Evolutionary conservation across 2,888 invertebrate genomes (phyloP), one percentile per base, ranked within the genome.

Genomic region (Drosophila prolongata): DNA sequence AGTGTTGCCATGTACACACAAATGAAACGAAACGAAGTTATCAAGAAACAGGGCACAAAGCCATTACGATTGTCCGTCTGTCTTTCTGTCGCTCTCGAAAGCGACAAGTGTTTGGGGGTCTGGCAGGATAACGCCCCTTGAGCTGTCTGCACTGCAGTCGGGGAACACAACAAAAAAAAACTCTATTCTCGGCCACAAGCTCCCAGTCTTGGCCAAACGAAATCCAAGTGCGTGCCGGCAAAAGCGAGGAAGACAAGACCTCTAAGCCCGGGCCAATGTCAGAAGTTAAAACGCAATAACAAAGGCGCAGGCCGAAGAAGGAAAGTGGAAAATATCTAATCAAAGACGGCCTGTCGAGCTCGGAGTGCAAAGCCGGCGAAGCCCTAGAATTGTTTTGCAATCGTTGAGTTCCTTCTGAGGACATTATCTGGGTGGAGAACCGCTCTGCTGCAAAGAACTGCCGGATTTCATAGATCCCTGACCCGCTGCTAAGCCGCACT

Each of bases 301-400:
- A 38, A 54, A 55, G 53, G 55, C 67, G 47, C 59, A 53, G 69
- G 73, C 54, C 56, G 47, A 78, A 69, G 76, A 74, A 79, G 76
- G 76, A 79, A 82, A 85, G 82, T 82, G 86, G 70, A 74, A 86
- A 86, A 80, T 83, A 80, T 77, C 78, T 86, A 83, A 84, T 84
- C 84, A 84, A 80, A 79, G 80, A 58, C 70, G 53, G 69, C 65
- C 52, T 59, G 61, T 30, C 47, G 57, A 57, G 53, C 46, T 79
- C 74, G 79, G 62, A 44, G 64, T 50, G 47, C 47, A 71, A 74
- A 77, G 71, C 68, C 74, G 62, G 68, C 52, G 83, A 83, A 86
- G 75, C 87, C 83, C 37, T 83, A 76, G 67, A 86, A 83, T 80
- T 76, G 73, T 75, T 83, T 68, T 65, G 77, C 79, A 74, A 83